Evolutionary conservation across 2,113 vertebrate genomes (phyloP), one percentile per base, ranked within the genome.

Genomic region (Sakesphorus luctuosus): DNA sequence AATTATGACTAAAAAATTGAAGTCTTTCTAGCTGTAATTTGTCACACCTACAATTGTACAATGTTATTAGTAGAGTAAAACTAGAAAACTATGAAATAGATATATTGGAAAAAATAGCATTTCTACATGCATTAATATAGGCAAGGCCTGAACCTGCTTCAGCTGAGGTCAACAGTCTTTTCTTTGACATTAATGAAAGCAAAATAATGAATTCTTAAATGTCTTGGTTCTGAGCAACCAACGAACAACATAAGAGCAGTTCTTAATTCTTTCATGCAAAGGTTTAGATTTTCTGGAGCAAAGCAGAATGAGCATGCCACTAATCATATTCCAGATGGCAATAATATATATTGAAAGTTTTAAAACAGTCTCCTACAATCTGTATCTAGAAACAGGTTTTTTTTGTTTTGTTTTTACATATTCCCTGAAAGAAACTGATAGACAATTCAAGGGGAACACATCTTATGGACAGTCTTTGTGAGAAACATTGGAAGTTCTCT

Each of bases 1-100:
- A 96, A n/a, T 96, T 91, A 88, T 96, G 89, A 93, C 73, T 93
- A 49, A 79, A 90, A 92, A 97, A 95, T 86, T 62, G 69, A 95
- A 94, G 75, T 91, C 56, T 21, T 87, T 90, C 69, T 84, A 95
- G 83, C 66, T 93, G 78, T 53, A 90, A 89, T 95, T 96, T 94
- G 61, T 97, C 92, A 92, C 31, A 33, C 66, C 73, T 93, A 90
- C 59, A 72, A 68, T 17, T 74, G 56, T 77, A 93, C 56, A 65
- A 50, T 47, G 33, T 46, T 66, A 82, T 25, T 71, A 86, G 40
- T 62, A 91, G 55, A 94, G 24, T 81, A 90, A 77, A 87, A 84
- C 49, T 74, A 88, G 59, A 94, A 69, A 90, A 83, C 59, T 84
- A 77, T 4, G 2, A 71, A 96, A 67, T 33, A 92, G 61, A 67